Evolutionary conservation across 2,888 invertebrate species (phyloP).

Genomic region (Scaptodrosophila latifasciaeformis): DNA sequence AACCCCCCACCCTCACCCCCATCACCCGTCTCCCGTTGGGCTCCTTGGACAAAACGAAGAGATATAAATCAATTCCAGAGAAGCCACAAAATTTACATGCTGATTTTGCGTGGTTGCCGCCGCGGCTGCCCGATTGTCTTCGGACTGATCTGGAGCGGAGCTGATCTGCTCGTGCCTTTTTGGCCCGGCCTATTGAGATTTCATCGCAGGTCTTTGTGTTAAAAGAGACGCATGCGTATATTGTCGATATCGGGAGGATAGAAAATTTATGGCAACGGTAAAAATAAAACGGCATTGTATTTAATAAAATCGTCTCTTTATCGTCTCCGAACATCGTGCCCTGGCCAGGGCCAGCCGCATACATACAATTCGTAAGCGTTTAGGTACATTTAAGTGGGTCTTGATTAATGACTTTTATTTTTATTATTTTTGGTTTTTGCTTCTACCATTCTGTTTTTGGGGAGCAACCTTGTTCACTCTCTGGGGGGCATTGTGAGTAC

Average conservation of each 20-base stretch:
- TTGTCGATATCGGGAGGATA: neutral
- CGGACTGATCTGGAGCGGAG: no score
- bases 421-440: no score
- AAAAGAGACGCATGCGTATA: constrained; percentile 53
- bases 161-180: no score
- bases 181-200: constrained; percentile 52
- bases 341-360: constrained; percentile 34
- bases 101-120: constrained; percentile 37
- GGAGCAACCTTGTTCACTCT: no score
- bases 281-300: constrained; percentile 61
- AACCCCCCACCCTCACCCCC: constrained; percentile 19
- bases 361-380: constrained; percentile 66
- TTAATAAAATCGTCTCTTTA: constrained; percentile 59
- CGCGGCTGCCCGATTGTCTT: no score
- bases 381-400: constrained; percentile 63
- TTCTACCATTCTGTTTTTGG: no score
- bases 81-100: constrained; percentile 66
- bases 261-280: constrained; percentile 63
- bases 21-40: constrained; percentile 16
- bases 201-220: constrained; percentile 61
- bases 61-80: constrained; percentile 64
- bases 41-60: constrained; percentile 32
- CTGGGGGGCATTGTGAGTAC: neutral
- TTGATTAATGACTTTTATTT: constrained; percentile 59
- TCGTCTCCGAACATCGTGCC: constrained; percentile 55